These are phyloP conservation scores for Drosophila sordidula DNA, from an alignment of 2,888 invertebrate species.

Conservation along the genomic window DNA sequence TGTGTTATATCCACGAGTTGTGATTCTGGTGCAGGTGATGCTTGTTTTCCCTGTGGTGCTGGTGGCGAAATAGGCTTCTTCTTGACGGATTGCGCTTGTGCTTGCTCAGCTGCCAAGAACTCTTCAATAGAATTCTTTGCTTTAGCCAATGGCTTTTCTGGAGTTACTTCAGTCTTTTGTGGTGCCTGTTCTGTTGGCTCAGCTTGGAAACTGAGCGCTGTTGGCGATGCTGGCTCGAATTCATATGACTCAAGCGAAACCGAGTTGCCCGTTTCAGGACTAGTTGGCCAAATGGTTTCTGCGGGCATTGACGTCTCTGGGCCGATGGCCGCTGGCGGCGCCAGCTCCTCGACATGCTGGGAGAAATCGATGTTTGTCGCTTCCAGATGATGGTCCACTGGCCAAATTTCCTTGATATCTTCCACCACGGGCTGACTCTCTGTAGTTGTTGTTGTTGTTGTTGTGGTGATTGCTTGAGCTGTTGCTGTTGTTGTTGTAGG, in stretches of 20 bases:
- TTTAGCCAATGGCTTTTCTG: conserved; percentile 7
- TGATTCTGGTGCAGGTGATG: too few relatives aligned
- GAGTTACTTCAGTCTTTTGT: conserved; percentile 21
- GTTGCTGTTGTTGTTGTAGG: conserved; percentile 29
- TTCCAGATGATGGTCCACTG: conserved; percentile 81
- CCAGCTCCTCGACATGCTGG: conserved; percentile 65
- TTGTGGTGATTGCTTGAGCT: conserved; percentile 18
- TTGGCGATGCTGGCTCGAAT: conserved; percentile 69
- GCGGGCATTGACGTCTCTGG: conserved; percentile 48
- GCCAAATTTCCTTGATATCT: conserved; percentile 84
- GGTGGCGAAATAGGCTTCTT: not conserved
- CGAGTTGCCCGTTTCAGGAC: conserved; percentile 80
- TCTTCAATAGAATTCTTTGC: conserved; percentile 33
- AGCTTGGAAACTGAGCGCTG: conserved; percentile 9
- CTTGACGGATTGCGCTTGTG: conserved; percentile 6
- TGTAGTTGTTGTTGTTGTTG: conserved; percentile 45
- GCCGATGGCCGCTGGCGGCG: conserved; percentile 29
- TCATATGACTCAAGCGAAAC: conserved; percentile 79
- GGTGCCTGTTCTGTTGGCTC: conserved; percentile 15
- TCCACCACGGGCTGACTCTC: conserved; percentile 61
- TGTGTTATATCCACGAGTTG: conserved; percentile 2
- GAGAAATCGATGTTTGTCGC: conserved; percentile 82
- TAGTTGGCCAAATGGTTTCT: conserved; percentile 82
- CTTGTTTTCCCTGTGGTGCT: too few relatives aligned
- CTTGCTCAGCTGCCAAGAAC: conserved; percentile 40